Conservation (phyloP, 2,113 vertebrate genomes). For the Cochlearius cochlearius region DNA sequence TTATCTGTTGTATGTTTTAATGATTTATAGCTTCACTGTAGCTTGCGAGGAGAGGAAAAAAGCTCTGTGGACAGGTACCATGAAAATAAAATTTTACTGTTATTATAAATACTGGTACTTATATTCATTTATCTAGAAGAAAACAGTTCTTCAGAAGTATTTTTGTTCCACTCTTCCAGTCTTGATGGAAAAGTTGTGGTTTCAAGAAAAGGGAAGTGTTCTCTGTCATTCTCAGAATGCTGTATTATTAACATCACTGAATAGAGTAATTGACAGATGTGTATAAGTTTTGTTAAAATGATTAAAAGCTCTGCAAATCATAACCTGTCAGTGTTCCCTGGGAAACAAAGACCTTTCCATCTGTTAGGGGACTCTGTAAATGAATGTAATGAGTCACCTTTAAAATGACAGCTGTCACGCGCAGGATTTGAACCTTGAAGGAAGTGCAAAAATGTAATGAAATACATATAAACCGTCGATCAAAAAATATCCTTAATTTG, state of each 20-base stretch:
- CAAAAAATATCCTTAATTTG: constrained; percentile 2
- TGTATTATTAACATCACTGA: constrained; percentile 64
- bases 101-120: neutral
- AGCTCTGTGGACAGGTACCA: neutral
- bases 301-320: constrained; percentile 70
- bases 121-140: neutral
- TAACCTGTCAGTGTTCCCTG: constrained; percentile 65
- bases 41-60: neutral
- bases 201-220: constrained; percentile 6
- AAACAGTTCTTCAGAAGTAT: neutral
- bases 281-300: constrained; percentile 69
- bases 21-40: constrained; percentile 40
- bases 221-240: constrained; percentile 46
- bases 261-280: constrained; percentile 71
- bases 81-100: neutral
- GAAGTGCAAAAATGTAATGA: neutral
- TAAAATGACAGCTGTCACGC: constrained; percentile 69
- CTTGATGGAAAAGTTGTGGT: constrained; percentile 14
- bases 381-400: constrained; percentile 66
- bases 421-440: constrained; percentile 45
- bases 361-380: constrained; percentile 62
- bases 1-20: constrained; percentile 52
- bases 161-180: neutral
- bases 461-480: neutral
- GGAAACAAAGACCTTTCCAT: constrained; percentile 69